These are phyloP conservation scores for Prenolepis imparis DNA, from an alignment of 2,888 invertebrate species.

Conservation along the genomic window DNA sequence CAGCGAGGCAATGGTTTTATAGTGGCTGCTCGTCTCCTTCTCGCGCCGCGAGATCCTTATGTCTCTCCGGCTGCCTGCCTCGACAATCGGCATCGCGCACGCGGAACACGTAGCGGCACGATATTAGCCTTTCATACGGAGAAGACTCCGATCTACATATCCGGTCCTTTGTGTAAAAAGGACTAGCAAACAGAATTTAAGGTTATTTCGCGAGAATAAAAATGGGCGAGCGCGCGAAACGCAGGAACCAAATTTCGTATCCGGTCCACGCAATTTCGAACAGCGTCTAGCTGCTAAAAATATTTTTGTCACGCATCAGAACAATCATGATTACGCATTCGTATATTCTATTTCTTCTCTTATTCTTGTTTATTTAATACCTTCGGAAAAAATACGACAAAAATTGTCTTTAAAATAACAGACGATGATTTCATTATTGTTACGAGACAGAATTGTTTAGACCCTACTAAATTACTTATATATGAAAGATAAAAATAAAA, in stretches of 20 bases:
- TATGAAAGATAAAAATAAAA: background rate
- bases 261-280: slow-evolving; percentile 43
- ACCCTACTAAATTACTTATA: background rate
- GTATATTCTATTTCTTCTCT: background rate
- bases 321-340: background rate
- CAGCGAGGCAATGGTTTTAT: slow-evolving; percentile 79
- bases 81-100: slow-evolving; percentile 70
- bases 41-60: slow-evolving; percentile 55
- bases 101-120: slow-evolving; percentile 83
- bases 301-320: slow-evolving; percentile 12
- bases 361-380: background rate
- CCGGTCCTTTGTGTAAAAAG: slow-evolving; percentile 85
- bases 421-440: background rate
- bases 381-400: background rate
- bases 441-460: background rate
- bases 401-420: background rate
- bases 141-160: slow-evolving; percentile 83
- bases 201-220: slow-evolving; percentile 85
- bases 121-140: slow-evolving; percentile 86
- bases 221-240: slow-evolving; percentile 75
- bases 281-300: background rate
- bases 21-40: slow-evolving; percentile 64
- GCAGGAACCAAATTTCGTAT: slow-evolving; percentile 57
- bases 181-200: slow-evolving; percentile 86
- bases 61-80: slow-evolving; percentile 59